Percentiles rank a stretch among this genome's conserved stretches.
Evolutionary conservation across 2,113 vertebrate genomes (phyloP).

Genomic region (Cynocephalus volans): DNA sequence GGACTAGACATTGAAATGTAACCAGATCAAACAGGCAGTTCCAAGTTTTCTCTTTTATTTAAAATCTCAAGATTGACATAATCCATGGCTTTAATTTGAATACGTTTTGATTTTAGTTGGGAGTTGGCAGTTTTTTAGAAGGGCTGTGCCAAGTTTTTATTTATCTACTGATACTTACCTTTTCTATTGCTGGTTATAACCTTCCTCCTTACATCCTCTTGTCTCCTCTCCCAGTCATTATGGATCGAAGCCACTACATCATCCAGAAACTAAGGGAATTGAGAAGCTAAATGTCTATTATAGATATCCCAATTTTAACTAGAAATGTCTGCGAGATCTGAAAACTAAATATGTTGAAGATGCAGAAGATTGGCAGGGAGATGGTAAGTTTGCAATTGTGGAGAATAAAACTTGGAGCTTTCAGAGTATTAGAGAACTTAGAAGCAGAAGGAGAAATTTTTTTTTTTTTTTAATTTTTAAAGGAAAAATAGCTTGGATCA

Average conservation of each 20-base stretch:
- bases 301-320: not conserved
- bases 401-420: not conserved
- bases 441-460: not conserved
- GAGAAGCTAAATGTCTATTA: conserved; percentile 3
- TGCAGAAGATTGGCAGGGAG: not conserved
- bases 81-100: conserved; percentile 72
- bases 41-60: conserved; percentile 68
- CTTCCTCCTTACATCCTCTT: not conserved
- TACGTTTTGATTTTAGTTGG: conserved; percentile 62
- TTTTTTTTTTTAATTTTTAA: not conserved
- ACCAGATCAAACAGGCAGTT: conserved; percentile 60
- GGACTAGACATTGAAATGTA: conserved; percentile 55
- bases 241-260: not conserved
- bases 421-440: not conserved
- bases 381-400: not conserved
- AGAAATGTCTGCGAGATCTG: conserved; percentile 2
- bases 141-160: conserved; percentile 62
- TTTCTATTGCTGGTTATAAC: conserved; percentile 38
- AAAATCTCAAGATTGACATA: conserved; percentile 58
- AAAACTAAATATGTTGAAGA: conserved; percentile 3
- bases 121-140: conserved; percentile 67
- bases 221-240: not conserved
- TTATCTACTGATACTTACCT: conserved; percentile 63
- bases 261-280: not conserved
- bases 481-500: conserved; percentile 2